A percentile compares a stretch with the other conserved stretches of the same genome.
phyloP scores from a whole-genome alignment of 92 coral and sea anemone species.

The Meandrina meandrites region DNA sequence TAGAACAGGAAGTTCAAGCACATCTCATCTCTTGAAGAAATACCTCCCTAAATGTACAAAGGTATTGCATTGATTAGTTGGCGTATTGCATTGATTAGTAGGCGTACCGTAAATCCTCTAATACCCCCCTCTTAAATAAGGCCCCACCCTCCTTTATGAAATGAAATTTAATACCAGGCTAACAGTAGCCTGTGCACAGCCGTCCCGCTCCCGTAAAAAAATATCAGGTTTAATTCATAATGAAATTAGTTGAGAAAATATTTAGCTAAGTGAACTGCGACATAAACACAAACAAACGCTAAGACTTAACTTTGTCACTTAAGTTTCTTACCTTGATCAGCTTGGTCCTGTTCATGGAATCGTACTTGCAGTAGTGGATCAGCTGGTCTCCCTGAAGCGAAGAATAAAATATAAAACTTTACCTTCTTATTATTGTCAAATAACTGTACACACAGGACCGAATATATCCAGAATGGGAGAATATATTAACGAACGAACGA shows the following conservation, averaged over 20 bases:
- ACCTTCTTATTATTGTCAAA: no score
- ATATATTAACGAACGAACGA: background rate
- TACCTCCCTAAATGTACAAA: slow-evolving; percentile 39
- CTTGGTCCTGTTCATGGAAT: slow-evolving; percentile 43
- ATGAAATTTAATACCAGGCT: no score
- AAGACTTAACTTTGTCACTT: background rate
- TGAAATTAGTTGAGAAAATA: no score
- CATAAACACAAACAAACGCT: background rate
- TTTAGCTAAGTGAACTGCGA: background rate
- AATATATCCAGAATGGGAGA: no score
- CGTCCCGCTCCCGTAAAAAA: no score
- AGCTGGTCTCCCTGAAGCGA: slow-evolving; percentile 52
- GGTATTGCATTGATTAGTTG: background rate
- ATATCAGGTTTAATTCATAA: no score
- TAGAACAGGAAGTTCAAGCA: slow-evolving; percentile 46
- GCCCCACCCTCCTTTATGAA: no score
- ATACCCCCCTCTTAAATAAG: no score
- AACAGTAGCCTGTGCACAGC: no score
- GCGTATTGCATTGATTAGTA: no score
- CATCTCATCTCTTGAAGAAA: slow-evolving; percentile 50
- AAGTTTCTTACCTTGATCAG: slow-evolving; percentile 19
- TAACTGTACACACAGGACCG: no score
- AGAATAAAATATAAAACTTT: background rate
- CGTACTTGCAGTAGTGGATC: slow-evolving; percentile 46
- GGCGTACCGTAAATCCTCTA: no score